phyloP scores from a whole-genome alignment of 2,888 invertebrate genomes.

The Ypsolopha scabrella region DNA sequence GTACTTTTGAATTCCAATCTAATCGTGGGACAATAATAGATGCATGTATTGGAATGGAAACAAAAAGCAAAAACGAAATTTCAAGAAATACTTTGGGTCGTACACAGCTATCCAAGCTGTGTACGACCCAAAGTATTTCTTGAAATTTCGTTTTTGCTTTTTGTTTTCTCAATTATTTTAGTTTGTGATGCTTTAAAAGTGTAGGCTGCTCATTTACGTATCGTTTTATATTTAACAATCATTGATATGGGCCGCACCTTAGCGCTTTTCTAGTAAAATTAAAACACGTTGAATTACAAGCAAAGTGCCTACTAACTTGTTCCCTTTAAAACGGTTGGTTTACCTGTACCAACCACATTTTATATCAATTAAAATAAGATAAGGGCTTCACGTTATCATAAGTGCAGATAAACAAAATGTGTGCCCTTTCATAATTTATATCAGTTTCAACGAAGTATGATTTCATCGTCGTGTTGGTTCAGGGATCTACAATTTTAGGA shows the following conservation, averaged over 20 bases:
- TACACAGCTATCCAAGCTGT: too few species aligned
- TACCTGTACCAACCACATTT: constrained; percentile 7
- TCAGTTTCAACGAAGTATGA: constrained; percentile 28
- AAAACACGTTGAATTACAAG: constrained; percentile 6
- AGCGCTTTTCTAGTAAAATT: constrained; percentile 20
- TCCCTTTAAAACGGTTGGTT: constrained; percentile 19
- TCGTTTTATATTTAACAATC: too few species aligned
- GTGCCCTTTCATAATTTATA: constrained; percentile 25
- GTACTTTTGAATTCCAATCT: too few species aligned
- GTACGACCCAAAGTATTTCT: too few species aligned
- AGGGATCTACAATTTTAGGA: constrained; percentile 23
- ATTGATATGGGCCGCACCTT: constrained; percentile 49
- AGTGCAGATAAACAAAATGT: constrained; percentile 32
- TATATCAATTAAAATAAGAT: constrained; percentile 47
- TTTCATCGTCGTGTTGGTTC: constrained; percentile 31
- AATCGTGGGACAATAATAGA: too few species aligned
- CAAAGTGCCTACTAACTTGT: constrained; percentile 8
- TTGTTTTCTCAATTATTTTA: too few species aligned
- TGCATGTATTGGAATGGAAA: too few species aligned
- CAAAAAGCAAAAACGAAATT: too few species aligned
- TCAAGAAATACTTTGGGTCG: too few species aligned
- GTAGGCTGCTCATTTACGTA: too few species aligned
- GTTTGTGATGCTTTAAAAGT: too few species aligned
- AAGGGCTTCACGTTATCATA: constrained; percentile 44
- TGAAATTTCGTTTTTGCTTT: too few species aligned